These are phyloP conservation scores for Meandrina meandrites DNA, from an alignment of 92 coral and sea anemone genomes.

Conservation along the genomic window DNA sequence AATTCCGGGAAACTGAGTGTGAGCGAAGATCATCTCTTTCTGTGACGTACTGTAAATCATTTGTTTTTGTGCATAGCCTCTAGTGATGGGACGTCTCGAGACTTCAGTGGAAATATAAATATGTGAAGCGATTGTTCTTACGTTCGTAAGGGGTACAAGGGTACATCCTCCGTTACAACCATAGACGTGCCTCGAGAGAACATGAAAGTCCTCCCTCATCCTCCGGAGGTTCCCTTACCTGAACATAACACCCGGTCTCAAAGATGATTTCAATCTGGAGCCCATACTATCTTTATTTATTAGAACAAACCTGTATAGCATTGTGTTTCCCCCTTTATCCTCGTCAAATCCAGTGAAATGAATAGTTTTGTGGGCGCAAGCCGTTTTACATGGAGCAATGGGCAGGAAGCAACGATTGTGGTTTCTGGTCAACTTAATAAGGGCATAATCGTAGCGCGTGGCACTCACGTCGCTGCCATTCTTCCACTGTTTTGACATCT, in stretches of 20 bases:
- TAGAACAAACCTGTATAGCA: slow-evolving; percentile 85
- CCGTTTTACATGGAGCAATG: slow-evolving; percentile 43
- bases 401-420: slow-evolving; percentile 78
- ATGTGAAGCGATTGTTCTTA: no score
- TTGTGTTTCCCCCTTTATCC: slow-evolving; percentile 78
- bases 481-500: slow-evolving; percentile 83
- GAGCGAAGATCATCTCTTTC: no score
- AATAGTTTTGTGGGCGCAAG: slow-evolving; percentile 45
- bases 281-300: background rate
- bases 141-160: no score
- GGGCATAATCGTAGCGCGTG: slow-evolving; percentile 84
- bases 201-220: no score
- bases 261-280: background rate
- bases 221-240: no score
- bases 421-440: slow-evolving; percentile 66
- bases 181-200: no score
- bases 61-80: no score
- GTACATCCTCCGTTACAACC: no score
- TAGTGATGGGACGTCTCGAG: no score
- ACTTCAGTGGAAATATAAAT: no score
- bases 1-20: no score
- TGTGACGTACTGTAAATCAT: no score
- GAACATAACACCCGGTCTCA: background rate
- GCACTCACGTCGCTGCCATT: slow-evolving; percentile 79
- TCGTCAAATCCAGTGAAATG: slow-evolving; percentile 98